phyloP scores from a whole-genome alignment of 2,797 vertebrate genomes.

The Cryptoprocta ferox region DNA sequence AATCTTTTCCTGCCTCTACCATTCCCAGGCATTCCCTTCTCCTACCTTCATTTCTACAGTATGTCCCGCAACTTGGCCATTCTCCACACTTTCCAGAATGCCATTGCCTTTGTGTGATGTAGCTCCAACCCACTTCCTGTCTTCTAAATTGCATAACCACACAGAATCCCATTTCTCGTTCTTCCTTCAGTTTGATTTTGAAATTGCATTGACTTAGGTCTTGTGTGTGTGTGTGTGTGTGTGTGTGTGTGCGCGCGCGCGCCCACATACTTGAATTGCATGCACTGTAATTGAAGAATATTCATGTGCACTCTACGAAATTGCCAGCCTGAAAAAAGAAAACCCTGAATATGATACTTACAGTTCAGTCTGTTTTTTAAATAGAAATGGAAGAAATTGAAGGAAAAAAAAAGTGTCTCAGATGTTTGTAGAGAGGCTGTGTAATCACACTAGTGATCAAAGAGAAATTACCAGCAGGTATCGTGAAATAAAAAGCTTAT shows the following conservation, averaged over 20 bases:
- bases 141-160: neutral
- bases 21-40: neutral
- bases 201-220: neutral
- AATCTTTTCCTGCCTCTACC: neutral
- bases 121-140: neutral
- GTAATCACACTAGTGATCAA: neutral
- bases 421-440: neutral
- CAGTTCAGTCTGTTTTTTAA: neutral
- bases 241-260: rapidly evolving
- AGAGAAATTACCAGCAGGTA: neutral
- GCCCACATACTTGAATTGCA: neutral
- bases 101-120: neutral
- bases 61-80: neutral
- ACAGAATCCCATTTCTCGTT: neutral
- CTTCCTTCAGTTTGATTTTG: neutral
- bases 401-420: neutral
- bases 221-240: neutral
- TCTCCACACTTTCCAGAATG: neutral
- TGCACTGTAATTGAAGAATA: neutral
- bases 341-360: neutral
- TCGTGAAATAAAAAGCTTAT: neutral
- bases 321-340: neutral
- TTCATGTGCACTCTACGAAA: neutral
- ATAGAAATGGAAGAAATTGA: neutral
- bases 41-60: neutral